Base-by-base conservation (phyloP, 2,113 vertebrate species). In the Nansenia antarctica region DNA sequence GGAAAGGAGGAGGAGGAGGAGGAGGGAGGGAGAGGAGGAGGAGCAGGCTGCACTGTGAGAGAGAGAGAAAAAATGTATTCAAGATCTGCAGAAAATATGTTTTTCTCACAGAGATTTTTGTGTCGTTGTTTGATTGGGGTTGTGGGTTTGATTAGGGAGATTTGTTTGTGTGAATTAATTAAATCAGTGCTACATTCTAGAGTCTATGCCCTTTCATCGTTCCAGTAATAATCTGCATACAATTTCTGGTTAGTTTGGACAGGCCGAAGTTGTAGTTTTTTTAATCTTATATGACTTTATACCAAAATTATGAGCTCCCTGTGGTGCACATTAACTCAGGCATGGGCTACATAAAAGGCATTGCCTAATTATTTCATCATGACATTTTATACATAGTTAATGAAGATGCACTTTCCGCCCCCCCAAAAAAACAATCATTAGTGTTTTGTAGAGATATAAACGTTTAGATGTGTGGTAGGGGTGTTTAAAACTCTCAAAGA, bases 311-410 rank as follows among this genome's bases (percentile, higher is more conserved):
- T 37, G 35, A 37, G 54, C 20, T 14, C 11, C 54, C 14, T 26
- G 30, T 24, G n/a, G 32, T 60, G 58, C 9, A 9, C 9, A 26
- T 14, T 14, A 57, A 57, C 6, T 57, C 54, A 57, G 12, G 74
- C 82, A 76, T n/a, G 70, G 61, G 78, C 79, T 65, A 54, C 79
- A 74, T 74, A 62, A 69, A 81, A 86, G 67, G 78, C 74, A 61
- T 83, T 82, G 78, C 84, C 81, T 81, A 87, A 91, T 91, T 89
- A 84, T 90, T 88, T 91, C 89, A 85, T 88, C 84, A 86, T 84
- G 80, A 85, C 76, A 85, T 79, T 85, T 81, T 83, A 88, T 91
- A 82, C 83, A 91, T 91, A 88, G 88, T 90, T 90, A 90, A 90
- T 90, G 81, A 27, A 67, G 78, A 78, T 71, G 65, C 71, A 77